phyloP scores from a whole-genome alignment of 1,140 invertebrate genomes.

The Venustaconcha ellipsiformis region DNA sequence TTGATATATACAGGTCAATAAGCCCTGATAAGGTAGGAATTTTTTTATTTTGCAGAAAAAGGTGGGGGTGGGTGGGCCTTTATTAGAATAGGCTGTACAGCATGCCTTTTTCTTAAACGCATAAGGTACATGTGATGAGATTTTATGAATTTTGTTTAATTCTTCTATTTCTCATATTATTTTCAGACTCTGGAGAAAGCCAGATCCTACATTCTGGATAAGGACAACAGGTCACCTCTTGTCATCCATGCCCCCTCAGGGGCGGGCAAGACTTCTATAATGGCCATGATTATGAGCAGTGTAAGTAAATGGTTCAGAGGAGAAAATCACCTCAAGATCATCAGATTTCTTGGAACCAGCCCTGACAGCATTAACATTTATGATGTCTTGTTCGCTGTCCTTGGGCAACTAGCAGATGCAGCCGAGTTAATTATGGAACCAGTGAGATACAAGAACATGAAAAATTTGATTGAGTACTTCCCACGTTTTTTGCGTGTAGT shows the following conservation, averaged over 20 bases:
- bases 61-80: neutral
- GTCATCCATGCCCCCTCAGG: slow-evolving; percentile 53
- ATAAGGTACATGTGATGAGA: slow-evolving; percentile 74
- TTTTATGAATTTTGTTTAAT: slow-evolving; percentile 66
- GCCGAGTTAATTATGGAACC: slow-evolving; percentile 44
- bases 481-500: slow-evolving; percentile 48
- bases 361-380: slow-evolving; percentile 42
- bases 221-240: slow-evolving; percentile 39
- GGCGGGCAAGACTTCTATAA: slow-evolving; percentile 53
- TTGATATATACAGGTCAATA: too few relatives aligned
- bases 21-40: too few relatives aligned
- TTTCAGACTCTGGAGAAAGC: slow-evolving; percentile 40
- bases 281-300: slow-evolving; percentile 51
- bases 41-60: neutral
- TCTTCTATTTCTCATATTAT: neutral
- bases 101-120: neutral
- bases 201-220: slow-evolving; percentile 41
- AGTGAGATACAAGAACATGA: slow-evolving; percentile 43
- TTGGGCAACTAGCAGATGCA: slow-evolving; percentile 49
- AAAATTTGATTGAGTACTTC: slow-evolving; percentile 43
- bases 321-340: slow-evolving; percentile 34
- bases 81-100: neutral
- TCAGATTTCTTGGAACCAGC: slow-evolving; percentile 55
- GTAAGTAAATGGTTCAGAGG: slow-evolving; percentile 42
- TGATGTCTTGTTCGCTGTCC: slow-evolving; percentile 43